A percentile compares a stretch with the other conserved stretches of the same genome.
Conservation (phyloP, 1,140 invertebrate species). For the Zaprionus tsacasi region DNA sequence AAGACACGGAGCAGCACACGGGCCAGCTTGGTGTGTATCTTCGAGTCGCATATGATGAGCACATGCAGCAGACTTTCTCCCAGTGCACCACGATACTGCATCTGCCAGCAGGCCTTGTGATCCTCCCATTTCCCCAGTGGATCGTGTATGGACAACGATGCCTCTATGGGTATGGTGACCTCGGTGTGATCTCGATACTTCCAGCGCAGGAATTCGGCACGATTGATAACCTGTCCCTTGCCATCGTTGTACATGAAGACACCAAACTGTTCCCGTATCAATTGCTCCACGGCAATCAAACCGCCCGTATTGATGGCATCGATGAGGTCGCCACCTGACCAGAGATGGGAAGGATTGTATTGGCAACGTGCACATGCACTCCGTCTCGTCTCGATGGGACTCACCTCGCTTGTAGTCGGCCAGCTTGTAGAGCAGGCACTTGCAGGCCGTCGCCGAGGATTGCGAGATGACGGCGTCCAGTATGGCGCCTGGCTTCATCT, state of each 20-base stretch:
- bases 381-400: not conserved
- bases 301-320: slow-evolving; percentile 94
- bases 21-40: slow-evolving; percentile 89
- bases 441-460: slow-evolving; percentile 91
- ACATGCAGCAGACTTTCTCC: slow-evolving; percentile 98
- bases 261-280: slow-evolving; percentile 94
- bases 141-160: slow-evolving; percentile 91
- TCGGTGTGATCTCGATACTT: slow-evolving; percentile 94
- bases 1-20: slow-evolving; percentile 95
- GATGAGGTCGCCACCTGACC: slow-evolving; percentile 90
- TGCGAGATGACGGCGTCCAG: slow-evolving; percentile 94
- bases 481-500: slow-evolving; percentile 86
- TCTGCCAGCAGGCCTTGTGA: slow-evolving; percentile 98
- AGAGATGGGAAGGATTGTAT: not conserved
- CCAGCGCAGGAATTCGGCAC: slow-evolving; percentile 96
- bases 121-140: slow-evolving; percentile 94
- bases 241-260: slow-evolving; percentile 96
- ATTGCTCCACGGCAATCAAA: slow-evolving; percentile 91
- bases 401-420: slow-evolving; percentile 95
- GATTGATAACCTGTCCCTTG: slow-evolving; percentile 93
- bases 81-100: slow-evolving; percentile 96
- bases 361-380: not conserved
- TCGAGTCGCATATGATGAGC: slow-evolving; percentile 97
- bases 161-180: slow-evolving; percentile 92
- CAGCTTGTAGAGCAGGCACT: slow-evolving; percentile 93